These are phyloP conservation scores for Drosophila pseudotakahashii DNA, from an alignment of 2,888 invertebrate genomes.

Conservation along the genomic window DNA sequence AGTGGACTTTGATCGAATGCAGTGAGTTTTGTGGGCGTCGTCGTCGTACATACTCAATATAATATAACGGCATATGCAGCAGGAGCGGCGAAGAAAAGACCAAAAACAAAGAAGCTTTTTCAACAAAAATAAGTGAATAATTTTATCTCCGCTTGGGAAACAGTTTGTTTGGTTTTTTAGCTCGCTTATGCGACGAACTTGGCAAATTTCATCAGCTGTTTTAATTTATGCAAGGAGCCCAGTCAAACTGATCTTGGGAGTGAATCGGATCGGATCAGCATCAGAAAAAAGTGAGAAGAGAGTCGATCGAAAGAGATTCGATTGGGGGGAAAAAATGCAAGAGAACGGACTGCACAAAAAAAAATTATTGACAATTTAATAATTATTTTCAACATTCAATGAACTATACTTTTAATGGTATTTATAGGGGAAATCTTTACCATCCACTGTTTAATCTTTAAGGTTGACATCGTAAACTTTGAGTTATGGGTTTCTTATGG, in stretches of 20 bases:
- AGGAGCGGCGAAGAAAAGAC: not conserved
- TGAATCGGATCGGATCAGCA: slow-evolving; percentile 30
- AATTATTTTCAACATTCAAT: too few relatives aligned
- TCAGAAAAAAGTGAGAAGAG: slow-evolving; percentile 16
- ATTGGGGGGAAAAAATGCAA: not conserved
- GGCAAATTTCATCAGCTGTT: slow-evolving; percentile 76
- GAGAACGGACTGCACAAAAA: slow-evolving; percentile 20
- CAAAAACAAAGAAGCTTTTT: slow-evolving; percentile 28
- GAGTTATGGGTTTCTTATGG: too few relatives aligned
- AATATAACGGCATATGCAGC: slow-evolving; percentile 47
- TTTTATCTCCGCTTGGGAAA: slow-evolving; percentile 41
- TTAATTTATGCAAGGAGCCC: slow-evolving; percentile 71
- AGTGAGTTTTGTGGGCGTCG: slow-evolving; percentile 59
- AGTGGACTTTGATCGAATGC: slow-evolving; percentile 60
- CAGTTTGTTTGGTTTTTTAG: slow-evolving; percentile 24
- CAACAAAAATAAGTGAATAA: slow-evolving; percentile 65
- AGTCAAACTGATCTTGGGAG: slow-evolving; percentile 22
- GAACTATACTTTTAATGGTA: too few relatives aligned
- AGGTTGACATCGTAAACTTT: too few relatives aligned
- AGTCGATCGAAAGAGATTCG: slow-evolving; percentile 8
- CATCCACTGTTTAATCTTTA: too few relatives aligned
- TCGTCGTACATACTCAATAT: too few relatives aligned
- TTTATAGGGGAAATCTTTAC: too few relatives aligned
- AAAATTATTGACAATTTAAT: not conserved
- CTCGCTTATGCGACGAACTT: slow-evolving; percentile 66